Evolutionary conservation across 2,113 vertebrate species (phyloP).

Genomic region (Nycticebus coucang): DNA sequence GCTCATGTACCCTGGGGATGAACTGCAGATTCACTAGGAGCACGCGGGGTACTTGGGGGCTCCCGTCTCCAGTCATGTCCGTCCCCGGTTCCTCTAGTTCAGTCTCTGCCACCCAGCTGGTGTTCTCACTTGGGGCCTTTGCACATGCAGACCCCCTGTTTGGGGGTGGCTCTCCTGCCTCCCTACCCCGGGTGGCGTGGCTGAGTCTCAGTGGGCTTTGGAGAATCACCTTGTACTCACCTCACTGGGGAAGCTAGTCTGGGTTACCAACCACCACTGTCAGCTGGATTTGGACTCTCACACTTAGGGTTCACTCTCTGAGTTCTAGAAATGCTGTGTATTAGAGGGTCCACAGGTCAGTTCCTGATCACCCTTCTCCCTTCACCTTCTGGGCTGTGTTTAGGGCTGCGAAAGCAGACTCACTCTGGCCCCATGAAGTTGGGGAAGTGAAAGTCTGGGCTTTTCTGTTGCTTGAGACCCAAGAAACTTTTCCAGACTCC

Average conservation of each 20-base stretch:
- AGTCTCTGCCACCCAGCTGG: neutral
- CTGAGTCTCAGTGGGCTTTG: neutral
- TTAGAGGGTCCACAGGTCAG: neutral
- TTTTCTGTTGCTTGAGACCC: neutral
- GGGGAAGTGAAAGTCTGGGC: neutral
- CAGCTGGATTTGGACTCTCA: neutral
- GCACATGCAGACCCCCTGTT: neutral
- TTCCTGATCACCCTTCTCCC: neutral
- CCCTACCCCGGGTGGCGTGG: accelerated
- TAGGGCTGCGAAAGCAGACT: neutral
- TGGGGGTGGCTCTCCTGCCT: neutral
- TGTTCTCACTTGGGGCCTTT: neutral
- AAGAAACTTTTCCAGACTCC: neutral
- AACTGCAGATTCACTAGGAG: accelerated
- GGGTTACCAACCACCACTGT: neutral
- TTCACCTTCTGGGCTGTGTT: accelerated
- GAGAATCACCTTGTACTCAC: neutral
- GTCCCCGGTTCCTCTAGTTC: neutral
- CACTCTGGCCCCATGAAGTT: neutral
- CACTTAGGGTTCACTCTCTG: neutral
- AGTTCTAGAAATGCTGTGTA: too few species aligned
- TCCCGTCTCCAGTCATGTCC: too few species aligned
- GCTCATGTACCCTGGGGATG: accelerated
- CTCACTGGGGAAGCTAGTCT: neutral
- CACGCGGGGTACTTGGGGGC: accelerated